phyloP scores from a whole-genome alignment of 2,113 vertebrate species.

The Malaclemys terrapin region DNA sequence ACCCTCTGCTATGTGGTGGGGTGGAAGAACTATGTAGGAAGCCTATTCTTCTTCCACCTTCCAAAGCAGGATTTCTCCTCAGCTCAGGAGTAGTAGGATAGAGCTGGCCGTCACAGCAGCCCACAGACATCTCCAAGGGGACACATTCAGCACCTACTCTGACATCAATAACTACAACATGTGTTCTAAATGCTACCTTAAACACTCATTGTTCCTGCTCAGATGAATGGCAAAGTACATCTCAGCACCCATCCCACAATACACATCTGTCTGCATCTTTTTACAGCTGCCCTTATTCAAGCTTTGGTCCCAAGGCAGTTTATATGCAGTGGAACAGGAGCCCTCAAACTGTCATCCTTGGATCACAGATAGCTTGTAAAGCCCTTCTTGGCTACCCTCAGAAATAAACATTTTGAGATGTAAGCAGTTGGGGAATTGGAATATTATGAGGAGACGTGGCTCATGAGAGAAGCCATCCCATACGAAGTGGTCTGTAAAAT shows the following conservation, averaged over 20 bases:
- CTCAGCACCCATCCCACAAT: neutral
- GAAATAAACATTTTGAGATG: neutral
- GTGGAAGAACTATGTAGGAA: neutral
- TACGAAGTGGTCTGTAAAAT: neutral
- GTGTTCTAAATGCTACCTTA: neutral
- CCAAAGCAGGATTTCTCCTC: neutral
- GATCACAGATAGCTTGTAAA: neutral
- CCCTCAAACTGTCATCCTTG: neutral
- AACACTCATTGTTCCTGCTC: neutral
- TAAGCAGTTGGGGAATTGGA: neutral
- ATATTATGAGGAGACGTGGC: neutral
- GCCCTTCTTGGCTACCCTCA: neutral
- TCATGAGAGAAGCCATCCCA: neutral
- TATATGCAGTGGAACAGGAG: neutral
- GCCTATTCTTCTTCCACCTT: neutral
- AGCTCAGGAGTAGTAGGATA: rapidly evolving
- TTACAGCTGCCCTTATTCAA: neutral
- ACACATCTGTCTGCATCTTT: neutral
- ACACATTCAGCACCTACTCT: rapidly evolving
- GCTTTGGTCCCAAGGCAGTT: neutral
- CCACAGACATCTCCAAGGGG: neutral
- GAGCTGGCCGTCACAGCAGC: neutral
- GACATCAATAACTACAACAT: neutral
- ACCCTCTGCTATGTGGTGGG: neutral
- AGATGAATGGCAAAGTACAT: neutral